Conservation (phyloP, 2,113 vertebrate species). For the Chrysemys picta region DNA sequence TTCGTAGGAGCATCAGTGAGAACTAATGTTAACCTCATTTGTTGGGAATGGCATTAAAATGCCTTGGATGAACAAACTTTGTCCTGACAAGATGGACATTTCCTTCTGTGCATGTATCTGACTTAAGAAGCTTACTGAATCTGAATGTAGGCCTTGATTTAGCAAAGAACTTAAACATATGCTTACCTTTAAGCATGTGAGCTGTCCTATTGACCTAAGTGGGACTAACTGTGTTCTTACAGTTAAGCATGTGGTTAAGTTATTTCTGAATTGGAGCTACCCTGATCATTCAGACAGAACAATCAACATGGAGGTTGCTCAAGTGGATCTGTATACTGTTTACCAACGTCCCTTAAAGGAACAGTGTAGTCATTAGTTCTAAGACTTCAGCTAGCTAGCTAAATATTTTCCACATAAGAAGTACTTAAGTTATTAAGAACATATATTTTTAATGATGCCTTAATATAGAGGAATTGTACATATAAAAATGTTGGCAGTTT, state of each 20-base stretch:
- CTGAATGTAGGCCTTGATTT: background rate
- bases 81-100: background rate
- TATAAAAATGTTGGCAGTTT: background rate
- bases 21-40: background rate
- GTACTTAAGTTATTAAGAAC: background rate
- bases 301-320: background rate
- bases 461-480: background rate
- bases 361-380: background rate
- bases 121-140: background rate
- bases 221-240: background rate
- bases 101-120: background rate
- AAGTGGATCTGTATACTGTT: background rate
- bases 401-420: background rate
- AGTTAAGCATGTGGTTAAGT: background rate
- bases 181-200: background rate
- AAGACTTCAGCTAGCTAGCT: background rate
- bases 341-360: background rate
- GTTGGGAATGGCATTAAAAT: background rate
- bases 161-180: background rate
- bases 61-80: background rate
- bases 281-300: background rate
- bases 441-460: background rate
- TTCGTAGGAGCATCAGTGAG: background rate
- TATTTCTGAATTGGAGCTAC: background rate
- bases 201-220: background rate